Evolutionary conservation across 1,140 invertebrate species (phyloP).

Genomic region (Nebria ingens): DNA sequence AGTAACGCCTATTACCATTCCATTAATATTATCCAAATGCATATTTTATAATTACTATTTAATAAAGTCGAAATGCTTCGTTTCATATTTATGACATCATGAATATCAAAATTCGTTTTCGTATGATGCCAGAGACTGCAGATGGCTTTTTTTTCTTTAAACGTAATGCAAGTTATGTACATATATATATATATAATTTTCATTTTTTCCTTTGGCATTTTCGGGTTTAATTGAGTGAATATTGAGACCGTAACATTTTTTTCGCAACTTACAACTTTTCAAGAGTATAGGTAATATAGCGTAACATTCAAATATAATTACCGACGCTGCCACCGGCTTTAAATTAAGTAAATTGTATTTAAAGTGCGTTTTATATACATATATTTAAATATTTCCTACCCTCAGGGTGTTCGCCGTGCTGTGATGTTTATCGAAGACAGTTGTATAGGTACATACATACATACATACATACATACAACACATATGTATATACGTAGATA

Average conservation of each 20-base stretch:
- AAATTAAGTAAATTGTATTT: constrained; percentile 9
- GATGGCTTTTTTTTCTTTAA: background rate
- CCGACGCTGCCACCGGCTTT: background rate
- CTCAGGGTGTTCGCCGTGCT: background rate
- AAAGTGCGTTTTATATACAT: constrained; percentile 3
- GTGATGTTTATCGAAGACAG: background rate
- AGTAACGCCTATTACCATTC: background rate
- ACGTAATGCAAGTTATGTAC: no score
- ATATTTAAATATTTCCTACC: background rate
- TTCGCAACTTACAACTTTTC: background rate
- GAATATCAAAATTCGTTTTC: constrained; percentile 1
- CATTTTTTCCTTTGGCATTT: background rate
- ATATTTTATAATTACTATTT: constrained; percentile 2
- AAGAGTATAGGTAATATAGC: background rate
- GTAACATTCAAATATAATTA: background rate
- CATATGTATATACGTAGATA: no score
- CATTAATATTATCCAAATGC: background rate
- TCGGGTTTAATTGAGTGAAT: background rate
- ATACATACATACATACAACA: background rate
- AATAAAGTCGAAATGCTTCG: background rate
- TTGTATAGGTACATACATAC: background rate
- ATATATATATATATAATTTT: background rate
- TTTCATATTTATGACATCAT: constrained; percentile 9
- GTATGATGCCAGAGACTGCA: background rate
- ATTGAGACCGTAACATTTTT: background rate